phyloP scores from a whole-genome alignment of 2,113 vertebrate species.

The Apteryx mantelli region DNA sequence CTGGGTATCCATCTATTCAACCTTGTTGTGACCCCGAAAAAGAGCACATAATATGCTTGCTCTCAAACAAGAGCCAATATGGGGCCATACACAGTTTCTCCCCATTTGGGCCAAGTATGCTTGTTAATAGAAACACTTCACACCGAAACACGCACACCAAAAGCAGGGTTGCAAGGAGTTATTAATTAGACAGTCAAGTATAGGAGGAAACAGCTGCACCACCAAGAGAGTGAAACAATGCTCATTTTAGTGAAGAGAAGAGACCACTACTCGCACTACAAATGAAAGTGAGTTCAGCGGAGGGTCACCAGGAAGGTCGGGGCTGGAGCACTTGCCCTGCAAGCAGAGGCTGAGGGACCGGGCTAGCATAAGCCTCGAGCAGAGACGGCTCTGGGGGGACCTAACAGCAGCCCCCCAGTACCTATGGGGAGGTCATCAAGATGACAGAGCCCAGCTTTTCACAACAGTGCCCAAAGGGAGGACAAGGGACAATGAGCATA shows the following conservation, averaged over 20 bases:
- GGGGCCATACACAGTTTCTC: neutral
- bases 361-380: neutral
- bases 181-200: neutral
- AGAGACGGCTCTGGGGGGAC: neutral
- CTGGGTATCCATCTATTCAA: neutral
- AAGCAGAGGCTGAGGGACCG: neutral
- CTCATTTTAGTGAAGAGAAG: neutral
- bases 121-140: neutral
- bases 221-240: neutral
- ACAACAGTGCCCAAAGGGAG: neutral
- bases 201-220: neutral
- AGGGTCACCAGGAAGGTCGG: neutral
- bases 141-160: no score
- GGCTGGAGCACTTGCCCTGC: neutral
- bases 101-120: neutral
- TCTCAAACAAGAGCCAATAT: neutral
- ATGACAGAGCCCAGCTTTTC: neutral
- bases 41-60: no score
- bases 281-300: rapidly evolving
- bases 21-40: neutral
- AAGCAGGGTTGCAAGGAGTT: neutral
- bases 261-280: neutral
- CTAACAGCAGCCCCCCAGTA: neutral
- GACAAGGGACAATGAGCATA: neutral
- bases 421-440: neutral